Evolutionary conservation across 1,140 invertebrate species (phyloP).

Genomic region (Cydia pomonella): DNA sequence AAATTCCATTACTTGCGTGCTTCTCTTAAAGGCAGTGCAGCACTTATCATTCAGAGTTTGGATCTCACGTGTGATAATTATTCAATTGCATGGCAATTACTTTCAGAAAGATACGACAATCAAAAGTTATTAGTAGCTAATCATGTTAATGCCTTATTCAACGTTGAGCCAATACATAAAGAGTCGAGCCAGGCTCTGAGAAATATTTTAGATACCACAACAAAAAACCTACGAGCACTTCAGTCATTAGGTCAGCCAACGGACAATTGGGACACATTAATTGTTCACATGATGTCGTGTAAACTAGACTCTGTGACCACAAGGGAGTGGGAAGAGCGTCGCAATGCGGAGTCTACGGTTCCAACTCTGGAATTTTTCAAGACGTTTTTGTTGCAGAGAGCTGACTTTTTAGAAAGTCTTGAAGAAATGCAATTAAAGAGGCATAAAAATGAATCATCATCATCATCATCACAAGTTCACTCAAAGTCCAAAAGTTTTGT

Average conservation of each 20-base stretch:
- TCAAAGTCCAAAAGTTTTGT: neutral
- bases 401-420: constrained; percentile 6
- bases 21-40: constrained; percentile 42
- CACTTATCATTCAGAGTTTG: neutral
- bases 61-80: neutral
- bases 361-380: neutral
- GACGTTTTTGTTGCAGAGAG: neutral
- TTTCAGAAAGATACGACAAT: neutral
- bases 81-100: neutral
- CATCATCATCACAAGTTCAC: neutral
- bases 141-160: constrained; percentile 13
- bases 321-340: neutral
- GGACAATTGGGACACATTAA: too few relatives aligned
- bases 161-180: neutral
- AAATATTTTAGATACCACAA: neutral
- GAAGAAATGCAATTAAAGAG: neutral
- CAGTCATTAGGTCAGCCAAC: neutral
- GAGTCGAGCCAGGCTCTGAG: neutral
- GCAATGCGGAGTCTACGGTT: neutral
- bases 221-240: neutral
- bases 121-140: neutral
- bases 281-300: neutral
- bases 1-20: constrained; percentile 52
- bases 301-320: neutral
- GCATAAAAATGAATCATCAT: neutral